Evolutionary conservation across 2,888 invertebrate species (phyloP).

Genomic region (Cheiracanthium punctorium): DNA sequence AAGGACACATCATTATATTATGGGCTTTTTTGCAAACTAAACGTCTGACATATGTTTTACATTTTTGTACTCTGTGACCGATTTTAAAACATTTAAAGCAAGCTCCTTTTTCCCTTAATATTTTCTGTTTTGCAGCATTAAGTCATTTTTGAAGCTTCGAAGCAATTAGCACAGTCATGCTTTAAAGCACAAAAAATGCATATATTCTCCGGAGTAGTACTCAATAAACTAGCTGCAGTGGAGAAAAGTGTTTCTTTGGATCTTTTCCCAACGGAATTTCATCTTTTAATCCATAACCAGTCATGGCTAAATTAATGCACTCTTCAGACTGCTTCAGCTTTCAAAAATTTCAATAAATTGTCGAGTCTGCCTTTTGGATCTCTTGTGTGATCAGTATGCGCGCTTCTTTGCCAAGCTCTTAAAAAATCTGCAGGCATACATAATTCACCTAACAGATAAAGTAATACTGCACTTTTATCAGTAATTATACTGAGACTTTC

Average conservation of each 20-base stretch:
- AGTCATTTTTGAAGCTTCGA: neutral
- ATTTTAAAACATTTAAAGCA: too few species aligned
- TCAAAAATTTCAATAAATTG: slow-evolving; percentile 16
- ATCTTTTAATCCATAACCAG: neutral
- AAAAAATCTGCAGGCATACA: slow-evolving; percentile 15
- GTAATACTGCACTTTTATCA: slow-evolving; percentile 19
- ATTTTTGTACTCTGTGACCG: too few species aligned
- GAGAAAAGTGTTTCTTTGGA: neutral
- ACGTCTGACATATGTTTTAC: too few species aligned
- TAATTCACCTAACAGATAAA: slow-evolving; percentile 21
- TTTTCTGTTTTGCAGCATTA: too few species aligned
- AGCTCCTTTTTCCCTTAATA: neutral
- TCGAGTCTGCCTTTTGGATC: slow-evolving; percentile 15
- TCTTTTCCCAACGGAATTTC: neutral
- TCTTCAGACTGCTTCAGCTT: slow-evolving; percentile 23
- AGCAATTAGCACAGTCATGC: neutral
- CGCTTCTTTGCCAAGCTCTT: slow-evolving; percentile 16
- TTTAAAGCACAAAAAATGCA: neutral
- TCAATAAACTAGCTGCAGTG: neutral
- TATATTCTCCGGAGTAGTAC: neutral
- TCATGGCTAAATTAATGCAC: slow-evolving; percentile 14
- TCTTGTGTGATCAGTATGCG: neutral
- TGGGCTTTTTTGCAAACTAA: neutral
- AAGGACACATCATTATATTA: neutral
- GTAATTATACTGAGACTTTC: slow-evolving; percentile 19